Base-by-base conservation (phyloP, 2,113 vertebrate genomes). In the Galeopterus variegatus region DNA sequence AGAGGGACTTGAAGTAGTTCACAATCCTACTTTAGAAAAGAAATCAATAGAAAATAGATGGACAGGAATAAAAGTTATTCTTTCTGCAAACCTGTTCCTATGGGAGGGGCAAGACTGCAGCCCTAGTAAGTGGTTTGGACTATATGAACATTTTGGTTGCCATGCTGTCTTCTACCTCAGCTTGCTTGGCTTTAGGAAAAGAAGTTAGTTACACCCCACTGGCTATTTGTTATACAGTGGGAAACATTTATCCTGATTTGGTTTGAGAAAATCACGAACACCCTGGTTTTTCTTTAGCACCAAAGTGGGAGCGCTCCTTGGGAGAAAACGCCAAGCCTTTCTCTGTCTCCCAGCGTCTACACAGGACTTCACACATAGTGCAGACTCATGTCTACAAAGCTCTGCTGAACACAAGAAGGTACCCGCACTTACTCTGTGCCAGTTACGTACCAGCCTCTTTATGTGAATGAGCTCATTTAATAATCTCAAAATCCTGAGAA, bases 1-100 rank as follows among this genome's bases (percentile, higher is more conserved):
- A 77, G 23, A 76, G 41, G 92, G 31, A 79, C 60, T 92, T 88
- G 67, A 90, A 94, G 48, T 52, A 90, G 56, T 91, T 92, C 50
- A 64, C 90, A 90, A 77, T 48, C 18, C 41, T 90, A 58, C 19
- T 12, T 73, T 50, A 50, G 31, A 23, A 52, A 90, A 70, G n/a
- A 90, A 23, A 58, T n/a, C 65, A 85, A 89, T 54, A 36, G 70
- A 70, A 79, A 87, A 54, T 64, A 88, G 92, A 95, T 54, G 19
- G 56, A 26, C 33, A 52, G 33, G 23, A 62, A 60, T 28, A 33
- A 14, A 4, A 33, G 0, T 41, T 56, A 48, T 79, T 81, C 24
- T 89, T 76, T 56, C 60, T 94, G 69, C 33, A 24, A 24, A 56
- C 6, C 28, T 65, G 11, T 23, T 23, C 33, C 60, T 33, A 1